Evolutionary conservation across 1,140 invertebrate species (phyloP), one percentile per base, ranked within the genome.

Genomic region (Pseudomyrmex flavicornis): DNA sequence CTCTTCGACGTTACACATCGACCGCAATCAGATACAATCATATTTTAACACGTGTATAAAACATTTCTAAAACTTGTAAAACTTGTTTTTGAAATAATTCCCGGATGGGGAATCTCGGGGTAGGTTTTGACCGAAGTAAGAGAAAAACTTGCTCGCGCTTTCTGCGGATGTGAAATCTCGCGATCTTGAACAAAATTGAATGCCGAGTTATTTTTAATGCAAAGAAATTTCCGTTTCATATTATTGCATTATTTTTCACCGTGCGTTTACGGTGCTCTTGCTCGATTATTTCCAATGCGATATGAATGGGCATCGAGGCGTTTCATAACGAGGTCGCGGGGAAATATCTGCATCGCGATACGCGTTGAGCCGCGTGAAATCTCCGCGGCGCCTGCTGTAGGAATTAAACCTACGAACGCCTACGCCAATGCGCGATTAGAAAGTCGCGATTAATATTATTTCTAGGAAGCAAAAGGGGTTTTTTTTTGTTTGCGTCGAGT

Each of bases 401-500:
- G 8, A 79, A 79, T 79, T 69, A 79, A 79, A 58, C 9, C 17
- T 17, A 17, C 17, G 4, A 12, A 10, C 15, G 52, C 35, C 15
- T 79, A 69, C 75, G 63, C 52, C 75, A 79, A 69, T 79, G 75
- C 44, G 5, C 35, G 52, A 69, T 76, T 79, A 79, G 75, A 79
- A 79, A 79, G 75, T 79, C 44, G 9, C 2, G 63, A 58, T 13
- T 22, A 52, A 69, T 58, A 79, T 69, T 69, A 56, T 79, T 69
- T 79, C 63, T 20, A 52, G 2, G 50, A 68, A 76, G 46, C 61
- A 26, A 2, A 20, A 2, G 22, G 46, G 7, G 5, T 35, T 35
- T 35, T 35, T 35, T 35, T 4, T 26, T 26, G 26, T 58, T 22
- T 56, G 26, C 17, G 35, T 52, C 26, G 58, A 79, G 56, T 69